phyloP scores from a whole-genome alignment of 2,888 invertebrate genomes.

The Hyposoter didymator region DNA sequence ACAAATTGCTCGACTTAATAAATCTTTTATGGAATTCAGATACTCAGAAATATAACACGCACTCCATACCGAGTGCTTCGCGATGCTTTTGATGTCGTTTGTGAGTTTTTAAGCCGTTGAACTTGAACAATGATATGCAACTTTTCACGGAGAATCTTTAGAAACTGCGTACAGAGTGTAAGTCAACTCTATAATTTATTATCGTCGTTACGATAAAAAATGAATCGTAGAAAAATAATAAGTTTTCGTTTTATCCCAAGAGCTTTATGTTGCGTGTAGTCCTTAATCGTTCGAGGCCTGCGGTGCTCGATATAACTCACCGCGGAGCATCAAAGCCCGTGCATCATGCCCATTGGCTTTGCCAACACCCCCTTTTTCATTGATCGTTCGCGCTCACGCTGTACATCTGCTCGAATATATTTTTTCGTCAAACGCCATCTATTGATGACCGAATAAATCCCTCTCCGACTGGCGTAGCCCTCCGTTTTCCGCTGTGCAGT shows the following conservation, averaged over 20 bases:
- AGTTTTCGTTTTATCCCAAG: not conserved
- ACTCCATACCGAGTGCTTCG: not conserved
- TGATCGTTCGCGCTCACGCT: not conserved
- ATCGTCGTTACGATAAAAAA: not conserved
- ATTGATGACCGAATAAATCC: slow-evolving; percentile 15
- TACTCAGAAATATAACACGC: not conserved
- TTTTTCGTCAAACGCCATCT: slow-evolving; percentile 27
- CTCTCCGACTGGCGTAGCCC: not conserved
- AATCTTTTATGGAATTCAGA: not conserved
- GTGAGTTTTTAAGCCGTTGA: not conserved
- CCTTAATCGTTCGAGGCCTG: slow-evolving; percentile 1
- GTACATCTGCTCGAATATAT: slow-evolving; percentile 30
- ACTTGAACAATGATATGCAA: not conserved
- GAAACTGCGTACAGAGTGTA: not conserved
- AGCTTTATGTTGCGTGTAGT: slow-evolving; percentile 7
- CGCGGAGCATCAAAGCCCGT: slow-evolving; percentile 6
- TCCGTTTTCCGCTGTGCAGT: slow-evolving; percentile 3
- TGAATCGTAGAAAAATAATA: not conserved
- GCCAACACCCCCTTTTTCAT: slow-evolving; percentile 30
- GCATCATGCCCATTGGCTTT: slow-evolving; percentile 24
- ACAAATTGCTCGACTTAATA: not conserved
- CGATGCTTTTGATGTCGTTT: not conserved
- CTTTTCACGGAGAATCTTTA: not conserved
- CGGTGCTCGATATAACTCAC: slow-evolving; percentile 25
- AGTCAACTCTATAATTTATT: not conserved